These are phyloP conservation scores for Salvelinus alpinus DNA, from an alignment of 2,113 vertebrate species.

Conservation along the genomic window DNA sequence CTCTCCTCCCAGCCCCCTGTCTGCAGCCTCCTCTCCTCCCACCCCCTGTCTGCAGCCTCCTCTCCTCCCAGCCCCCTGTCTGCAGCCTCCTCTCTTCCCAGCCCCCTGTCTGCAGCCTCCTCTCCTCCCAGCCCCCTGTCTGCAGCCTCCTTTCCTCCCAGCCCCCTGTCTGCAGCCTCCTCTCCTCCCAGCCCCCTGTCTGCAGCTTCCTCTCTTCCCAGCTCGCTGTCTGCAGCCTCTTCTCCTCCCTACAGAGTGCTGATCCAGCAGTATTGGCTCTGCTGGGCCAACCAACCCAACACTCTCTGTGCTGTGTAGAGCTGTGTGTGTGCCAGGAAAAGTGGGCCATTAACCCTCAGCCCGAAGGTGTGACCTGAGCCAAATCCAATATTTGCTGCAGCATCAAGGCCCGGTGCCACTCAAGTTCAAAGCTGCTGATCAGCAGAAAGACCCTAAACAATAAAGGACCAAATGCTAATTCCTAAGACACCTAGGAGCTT, in stretches of 20 bases:
- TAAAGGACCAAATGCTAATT: slow-evolving; percentile 54
- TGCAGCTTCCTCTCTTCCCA: no score
- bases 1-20: no score
- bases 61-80: no score
- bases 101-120: no score
- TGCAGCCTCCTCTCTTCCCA: no score
- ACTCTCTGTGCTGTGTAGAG: slow-evolving; percentile 11
- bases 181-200: no score
- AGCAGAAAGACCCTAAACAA: slow-evolving; percentile 58
- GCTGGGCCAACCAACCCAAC: slow-evolving; percentile 41
- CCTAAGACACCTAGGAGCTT: slow-evolving; percentile 50
- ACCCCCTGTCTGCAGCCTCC: no score
- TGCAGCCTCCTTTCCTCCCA: no score
- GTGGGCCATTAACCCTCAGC: slow-evolving; percentile 76
- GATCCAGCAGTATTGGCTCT: slow-evolving; percentile 64
- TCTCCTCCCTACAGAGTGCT: slow-evolving; percentile 53
- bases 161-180: no score
- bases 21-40: no score
- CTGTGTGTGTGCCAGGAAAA: slow-evolving; percentile 65
- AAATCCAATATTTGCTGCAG: slow-evolving; percentile 75
- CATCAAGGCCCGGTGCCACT: slow-evolving; percentile 71
- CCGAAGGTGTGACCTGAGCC: slow-evolving; percentile 75
- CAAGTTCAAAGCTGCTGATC: slow-evolving; percentile 68
- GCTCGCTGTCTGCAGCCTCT: no score
- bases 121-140: no score